Evolutionary conservation across 2,888 invertebrate genomes (phyloP).

Genomic region (Leptopilina drosophilae): DNA sequence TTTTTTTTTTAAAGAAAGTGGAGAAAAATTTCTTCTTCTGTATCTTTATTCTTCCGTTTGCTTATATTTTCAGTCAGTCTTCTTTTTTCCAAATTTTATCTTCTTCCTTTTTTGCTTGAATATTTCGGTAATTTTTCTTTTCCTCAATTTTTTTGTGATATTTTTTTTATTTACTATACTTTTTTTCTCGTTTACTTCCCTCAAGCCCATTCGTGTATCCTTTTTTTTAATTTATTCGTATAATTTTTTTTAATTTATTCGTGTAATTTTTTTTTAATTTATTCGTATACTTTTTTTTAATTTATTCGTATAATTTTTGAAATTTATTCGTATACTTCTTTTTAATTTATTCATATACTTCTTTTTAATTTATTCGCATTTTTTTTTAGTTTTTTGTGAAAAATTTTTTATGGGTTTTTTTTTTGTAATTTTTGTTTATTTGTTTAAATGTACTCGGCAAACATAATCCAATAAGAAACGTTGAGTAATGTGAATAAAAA

Average conservation of each 20-base stretch:
- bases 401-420: background rate
- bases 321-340: no score
- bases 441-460: constrained; percentile 84
- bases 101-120: background rate
- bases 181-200: no score
- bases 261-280: no score
- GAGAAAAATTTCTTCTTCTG: no score
- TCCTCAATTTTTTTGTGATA: no score
- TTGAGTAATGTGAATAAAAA: constrained; percentile 84
- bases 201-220: no score
- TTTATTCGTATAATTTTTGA: no score
- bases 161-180: no score
- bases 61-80: background rate
- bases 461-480: constrained; percentile 85
- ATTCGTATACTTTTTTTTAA: no score
- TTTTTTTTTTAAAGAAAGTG: background rate
- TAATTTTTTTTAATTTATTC: no score
- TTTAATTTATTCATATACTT: background rate
- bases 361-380: background rate
- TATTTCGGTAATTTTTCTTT: background rate
- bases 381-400: background rate
- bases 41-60: background rate
- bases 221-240: no score
- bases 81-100: background rate
- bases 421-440: background rate